Conservation (phyloP, 2,797 vertebrate genomes). For the Neosalanx taihuensis region DNA sequence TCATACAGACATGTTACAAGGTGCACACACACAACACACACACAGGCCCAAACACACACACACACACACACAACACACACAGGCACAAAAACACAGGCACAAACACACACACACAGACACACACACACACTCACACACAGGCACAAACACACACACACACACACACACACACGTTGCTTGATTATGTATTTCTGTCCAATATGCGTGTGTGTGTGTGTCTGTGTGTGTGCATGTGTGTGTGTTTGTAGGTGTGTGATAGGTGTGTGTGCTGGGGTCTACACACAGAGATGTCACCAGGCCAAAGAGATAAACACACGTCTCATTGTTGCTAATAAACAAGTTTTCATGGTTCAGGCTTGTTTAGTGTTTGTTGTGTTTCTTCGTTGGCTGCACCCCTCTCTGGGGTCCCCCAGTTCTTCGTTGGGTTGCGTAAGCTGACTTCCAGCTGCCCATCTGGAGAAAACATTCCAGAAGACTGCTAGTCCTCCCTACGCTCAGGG, state of each 20-base stretch:
- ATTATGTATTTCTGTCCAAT: constrained; percentile 23
- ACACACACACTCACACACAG: background rate
- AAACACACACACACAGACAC: background rate
- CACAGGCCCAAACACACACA: background rate
- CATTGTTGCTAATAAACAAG: constrained; percentile 40
- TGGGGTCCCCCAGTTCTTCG: constrained; percentile 33
- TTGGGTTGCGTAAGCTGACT: constrained; percentile 55
- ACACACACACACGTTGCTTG: constrained; percentile 25
- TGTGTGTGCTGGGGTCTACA: constrained; percentile 29
- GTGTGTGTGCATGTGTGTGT: constrained; percentile 24
- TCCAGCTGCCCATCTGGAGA: constrained; percentile 51
- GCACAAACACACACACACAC: constrained; percentile 4
- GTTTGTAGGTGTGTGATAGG: constrained; percentile 21
- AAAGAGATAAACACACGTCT: background rate
- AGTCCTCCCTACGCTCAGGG: constrained; percentile 57
- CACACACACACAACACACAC: background rate
- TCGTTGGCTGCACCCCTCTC: constrained; percentile 38
- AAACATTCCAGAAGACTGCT: constrained; percentile 36
- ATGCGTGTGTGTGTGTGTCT: constrained; percentile 24
- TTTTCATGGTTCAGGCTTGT: constrained; percentile 42
- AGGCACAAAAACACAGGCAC: background rate
- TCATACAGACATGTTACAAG: constrained; percentile 5
- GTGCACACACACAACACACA: constrained; percentile 16
- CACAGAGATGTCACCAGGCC: background rate
- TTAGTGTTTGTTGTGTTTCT: constrained; percentile 42